A percentile compares a stretch with the other conserved stretches of the same genome.
Evolutionary conservation across 2,888 invertebrate species (phyloP).

Genomic region (Cheiracanthium punctorium): DNA sequence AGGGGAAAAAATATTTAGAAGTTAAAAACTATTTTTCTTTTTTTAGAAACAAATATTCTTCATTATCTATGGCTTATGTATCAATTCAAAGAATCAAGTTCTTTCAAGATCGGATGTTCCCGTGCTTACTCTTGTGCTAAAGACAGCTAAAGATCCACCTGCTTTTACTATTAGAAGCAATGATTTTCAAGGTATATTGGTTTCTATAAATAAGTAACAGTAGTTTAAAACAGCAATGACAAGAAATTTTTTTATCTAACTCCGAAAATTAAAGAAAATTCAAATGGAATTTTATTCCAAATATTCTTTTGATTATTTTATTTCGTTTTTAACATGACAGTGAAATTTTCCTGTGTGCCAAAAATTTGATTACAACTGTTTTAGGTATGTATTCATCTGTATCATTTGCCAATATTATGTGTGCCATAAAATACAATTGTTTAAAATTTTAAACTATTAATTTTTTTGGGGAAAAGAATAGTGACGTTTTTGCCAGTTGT

Average conservation of each 20-base stretch:
- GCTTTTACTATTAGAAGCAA: conserved; percentile 77
- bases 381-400: too few relatives aligned
- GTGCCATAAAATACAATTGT: too few relatives aligned
- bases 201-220: too few relatives aligned
- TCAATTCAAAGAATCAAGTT: conserved; percentile 80
- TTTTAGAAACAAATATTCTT: conserved; percentile 81
- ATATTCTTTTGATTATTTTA: too few relatives aligned
- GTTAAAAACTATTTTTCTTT: conserved; percentile 11
- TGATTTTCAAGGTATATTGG: conserved; percentile 77
- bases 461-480: too few relatives aligned
- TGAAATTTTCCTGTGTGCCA: too few relatives aligned
- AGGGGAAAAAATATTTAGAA: not conserved
- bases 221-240: not conserved
- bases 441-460: too few relatives aligned
- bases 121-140: conserved; percentile 85
- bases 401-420: too few relatives aligned
- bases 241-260: not conserved
- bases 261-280: not conserved
- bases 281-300: too few relatives aligned
- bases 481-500: too few relatives aligned
- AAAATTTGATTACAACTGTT: too few relatives aligned
- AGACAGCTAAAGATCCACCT: conserved; percentile 82
- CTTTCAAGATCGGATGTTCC: conserved; percentile 83
- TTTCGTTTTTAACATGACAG: too few relatives aligned
- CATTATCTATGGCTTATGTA: conserved; percentile 84